A percentile compares a stretch with the other conserved stretches of the same genome.
Conservation (phyloP, 2,113 vertebrate species). For the Heliornis fulica region DNA sequence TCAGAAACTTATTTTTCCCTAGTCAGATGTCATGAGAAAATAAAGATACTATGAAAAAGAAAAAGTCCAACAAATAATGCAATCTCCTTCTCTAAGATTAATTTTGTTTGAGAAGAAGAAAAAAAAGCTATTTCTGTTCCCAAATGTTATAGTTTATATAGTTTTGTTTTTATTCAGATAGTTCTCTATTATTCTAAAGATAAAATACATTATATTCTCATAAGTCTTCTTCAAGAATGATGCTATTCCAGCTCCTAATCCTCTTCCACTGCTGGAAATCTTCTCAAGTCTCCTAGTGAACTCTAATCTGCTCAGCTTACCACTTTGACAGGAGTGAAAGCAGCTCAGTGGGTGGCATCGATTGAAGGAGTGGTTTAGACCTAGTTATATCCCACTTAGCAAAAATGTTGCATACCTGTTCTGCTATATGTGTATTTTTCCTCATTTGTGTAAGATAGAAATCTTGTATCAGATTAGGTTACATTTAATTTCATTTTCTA, state of each 20-base stretch:
- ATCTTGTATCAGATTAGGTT: not conserved
- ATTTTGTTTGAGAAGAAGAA: not conserved
- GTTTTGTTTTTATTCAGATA: not conserved
- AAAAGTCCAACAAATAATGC: not conserved
- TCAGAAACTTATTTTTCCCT: not conserved
- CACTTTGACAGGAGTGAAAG: not conserved
- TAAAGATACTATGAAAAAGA: not conserved
- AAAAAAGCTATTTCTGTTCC: not conserved
- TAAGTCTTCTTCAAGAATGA: not conserved
- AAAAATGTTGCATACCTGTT: not conserved
- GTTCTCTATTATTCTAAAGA: not conserved
- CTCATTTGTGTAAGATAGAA: not conserved
- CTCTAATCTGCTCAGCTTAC: not conserved
- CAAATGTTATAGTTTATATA: not conserved
- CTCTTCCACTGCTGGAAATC: not conserved
- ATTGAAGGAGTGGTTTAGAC: not conserved
- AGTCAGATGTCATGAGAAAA: not conserved
- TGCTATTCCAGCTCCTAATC: not conserved
- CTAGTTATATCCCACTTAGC: not conserved
- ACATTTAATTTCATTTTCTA: not conserved
- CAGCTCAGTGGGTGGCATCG: not conserved
- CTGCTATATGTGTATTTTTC: not conserved
- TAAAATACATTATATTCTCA: not conserved
- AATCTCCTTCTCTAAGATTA: not conserved
- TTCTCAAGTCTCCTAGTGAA: not conserved